Base-by-base conservation (phyloP, 1,140 invertebrate species). In the Drosophila virilis region DNA sequence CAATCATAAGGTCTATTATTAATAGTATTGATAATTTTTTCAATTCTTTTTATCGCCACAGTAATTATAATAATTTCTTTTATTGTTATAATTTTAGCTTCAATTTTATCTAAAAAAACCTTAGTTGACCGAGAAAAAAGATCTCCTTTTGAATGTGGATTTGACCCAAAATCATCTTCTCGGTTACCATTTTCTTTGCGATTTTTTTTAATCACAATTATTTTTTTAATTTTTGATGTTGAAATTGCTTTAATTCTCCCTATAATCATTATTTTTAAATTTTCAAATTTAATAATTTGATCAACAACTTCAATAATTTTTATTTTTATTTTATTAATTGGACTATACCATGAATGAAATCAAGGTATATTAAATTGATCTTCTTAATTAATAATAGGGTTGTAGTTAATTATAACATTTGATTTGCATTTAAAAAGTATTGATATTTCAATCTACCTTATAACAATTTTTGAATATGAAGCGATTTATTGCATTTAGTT, bases 401-500 rank as follows among this genome's bases (percentile, higher is more conserved):
- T 93, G 92, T 94, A 94, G 93, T 94, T 94, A 93, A 93, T 64
- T 85, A 94, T 94, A 94, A 94, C 92, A 94, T 94, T 94, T 94
- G 92, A 94, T 93, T 94, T 94, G 93, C 93, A 94, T 85, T 93
- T 91, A 94, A 94, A 93, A 94, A 93, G 92, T 93, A 94, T 93
- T 93, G 80, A 92, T 67, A 77, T 35, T 75, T 92, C 74, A 94
- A 93, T 93, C 92, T 93, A 92, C 92, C 92, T 93, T 91, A 66
- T 15, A 52, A 38, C 4, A 17, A 17, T 1, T 17, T 1, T 1
- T 10, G 91, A 93, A 93, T 94, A 94, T 93, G 93, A 93, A 94
- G 91, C 91, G 93, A 93, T 91, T n/a, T 28, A 91, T 92, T 93
- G 92, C 91, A 93, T 92, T 85, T 93, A 94, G 93, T 94, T 94